These are phyloP conservation scores for Pseudomyrmex pallidus DNA, from an alignment of 1,140 invertebrate species.

Conservation along the genomic window DNA sequence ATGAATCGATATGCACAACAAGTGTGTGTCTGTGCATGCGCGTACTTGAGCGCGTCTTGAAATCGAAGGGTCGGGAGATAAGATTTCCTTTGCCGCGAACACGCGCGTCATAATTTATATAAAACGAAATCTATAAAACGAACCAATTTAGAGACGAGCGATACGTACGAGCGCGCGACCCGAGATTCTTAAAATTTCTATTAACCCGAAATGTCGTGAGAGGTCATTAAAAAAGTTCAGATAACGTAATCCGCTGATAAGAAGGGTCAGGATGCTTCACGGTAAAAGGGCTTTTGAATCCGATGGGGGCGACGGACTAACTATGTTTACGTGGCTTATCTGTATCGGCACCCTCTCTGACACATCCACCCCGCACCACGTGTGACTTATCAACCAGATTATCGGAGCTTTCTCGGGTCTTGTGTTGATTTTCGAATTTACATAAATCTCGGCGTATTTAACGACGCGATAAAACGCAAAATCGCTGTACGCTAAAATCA, in stretches of 20 bases:
- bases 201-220: slow-evolving; percentile 45
- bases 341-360: slow-evolving; percentile 45
- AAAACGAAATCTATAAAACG: slow-evolving; percentile 10
- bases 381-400: slow-evolving; percentile 74
- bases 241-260: slow-evolving; percentile 71
- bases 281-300: slow-evolving; percentile 21
- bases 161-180: background rate
- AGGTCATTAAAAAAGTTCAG: slow-evolving; percentile 63
- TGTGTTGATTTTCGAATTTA: slow-evolving; percentile 68
- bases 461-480: slow-evolving; percentile 12
- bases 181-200: slow-evolving; percentile 58
- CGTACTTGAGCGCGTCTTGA: background rate
- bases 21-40: background rate
- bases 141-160: slow-evolving; percentile 37
- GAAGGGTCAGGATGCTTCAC: slow-evolving; percentile 44
- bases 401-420: slow-evolving; percentile 67
- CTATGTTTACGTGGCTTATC: slow-evolving; percentile 67
- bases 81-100: slow-evolving; percentile 2
- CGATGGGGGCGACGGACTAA: slow-evolving; percentile 24
- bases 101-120: slow-evolving; percentile 19
- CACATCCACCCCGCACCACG: background rate
- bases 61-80: slow-evolving; percentile 28
- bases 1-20: background rate
- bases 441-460: slow-evolving; percentile 64
- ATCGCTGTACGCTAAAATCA: background rate